phyloP scores from a whole-genome alignment of 2,888 invertebrate genomes.

The Penaeus monodon region DNA sequence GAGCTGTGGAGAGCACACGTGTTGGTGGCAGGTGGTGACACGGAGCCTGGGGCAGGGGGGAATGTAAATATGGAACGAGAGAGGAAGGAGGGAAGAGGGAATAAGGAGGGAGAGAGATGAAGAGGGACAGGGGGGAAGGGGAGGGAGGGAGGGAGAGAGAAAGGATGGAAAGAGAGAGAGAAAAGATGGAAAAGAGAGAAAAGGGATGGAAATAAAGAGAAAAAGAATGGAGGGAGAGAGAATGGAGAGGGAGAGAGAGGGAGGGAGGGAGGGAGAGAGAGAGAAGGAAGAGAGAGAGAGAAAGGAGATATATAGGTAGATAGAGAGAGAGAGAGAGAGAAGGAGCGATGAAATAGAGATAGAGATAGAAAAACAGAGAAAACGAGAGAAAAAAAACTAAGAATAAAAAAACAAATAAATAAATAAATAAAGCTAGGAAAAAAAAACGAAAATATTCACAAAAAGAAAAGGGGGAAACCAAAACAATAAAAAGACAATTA shows the following conservation, averaged over 20 bases:
- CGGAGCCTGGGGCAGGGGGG: not conserved
- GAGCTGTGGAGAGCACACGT: constrained; percentile 12
- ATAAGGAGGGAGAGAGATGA: not conserved
- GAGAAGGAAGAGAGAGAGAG: not conserved
- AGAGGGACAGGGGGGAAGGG: not conserved
- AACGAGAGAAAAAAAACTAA: no score
- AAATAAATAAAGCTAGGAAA: no score
- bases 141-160: not conserved
- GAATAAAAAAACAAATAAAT: no score
- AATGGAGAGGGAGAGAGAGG: no score
- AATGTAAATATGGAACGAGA: not conserved
- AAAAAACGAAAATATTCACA: no score
- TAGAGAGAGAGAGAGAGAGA: not conserved
- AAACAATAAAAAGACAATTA: no score
- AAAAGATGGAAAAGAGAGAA: no score
- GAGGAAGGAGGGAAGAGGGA: not conserved
- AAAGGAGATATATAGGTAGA: not conserved
- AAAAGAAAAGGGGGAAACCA: no score
- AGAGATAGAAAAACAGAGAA: no score
- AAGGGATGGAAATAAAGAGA: not conserved
- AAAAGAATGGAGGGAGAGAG: not conserved
- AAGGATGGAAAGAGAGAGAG: not conserved
- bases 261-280: no score
- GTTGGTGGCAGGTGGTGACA: not conserved
- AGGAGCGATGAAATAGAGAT: not conserved